Evolutionary conservation across 2,113 vertebrate species (phyloP).

Genomic region (Balaenoptera acutorostrata): DNA sequence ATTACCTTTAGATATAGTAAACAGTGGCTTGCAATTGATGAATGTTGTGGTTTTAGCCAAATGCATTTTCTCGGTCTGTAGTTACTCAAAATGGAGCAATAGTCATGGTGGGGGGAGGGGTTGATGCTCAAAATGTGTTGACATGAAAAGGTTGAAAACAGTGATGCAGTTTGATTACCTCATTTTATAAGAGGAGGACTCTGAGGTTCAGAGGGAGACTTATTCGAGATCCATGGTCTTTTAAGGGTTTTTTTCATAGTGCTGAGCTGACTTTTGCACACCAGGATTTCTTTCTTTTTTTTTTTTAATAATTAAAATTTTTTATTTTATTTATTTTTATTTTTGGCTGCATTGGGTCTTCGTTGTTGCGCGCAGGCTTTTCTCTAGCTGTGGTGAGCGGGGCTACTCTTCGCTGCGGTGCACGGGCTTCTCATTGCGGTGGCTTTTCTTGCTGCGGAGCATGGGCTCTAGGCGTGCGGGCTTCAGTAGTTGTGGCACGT

Average conservation of each 20-base stretch:
- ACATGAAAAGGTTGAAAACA: neutral
- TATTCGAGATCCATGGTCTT: neutral
- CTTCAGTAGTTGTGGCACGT: no score
- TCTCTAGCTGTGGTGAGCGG: no score
- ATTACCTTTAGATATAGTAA: neutral
- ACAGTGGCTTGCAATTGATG: neutral
- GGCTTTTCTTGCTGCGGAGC: no score
- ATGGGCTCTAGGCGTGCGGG: no score
- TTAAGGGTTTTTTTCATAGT: neutral
- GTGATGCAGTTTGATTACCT: neutral
- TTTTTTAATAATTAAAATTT: no score
- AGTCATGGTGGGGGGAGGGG: neutral
- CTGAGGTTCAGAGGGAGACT: neutral
- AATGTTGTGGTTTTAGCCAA: neutral
- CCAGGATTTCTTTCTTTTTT: neutral
- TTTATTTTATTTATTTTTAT: no score
- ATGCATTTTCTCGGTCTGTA: neutral
- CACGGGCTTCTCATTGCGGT: no score
- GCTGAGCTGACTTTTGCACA: neutral
- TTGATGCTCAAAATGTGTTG: neutral
- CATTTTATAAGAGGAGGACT: neutral
- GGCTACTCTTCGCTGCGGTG: no score
- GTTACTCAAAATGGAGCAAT: neutral
- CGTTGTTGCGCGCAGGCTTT: no score
- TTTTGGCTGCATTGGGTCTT: no score